Conservation (phyloP, 53 echinoderm and acorn worm genomes). For the Patiria pectinifera region DNA sequence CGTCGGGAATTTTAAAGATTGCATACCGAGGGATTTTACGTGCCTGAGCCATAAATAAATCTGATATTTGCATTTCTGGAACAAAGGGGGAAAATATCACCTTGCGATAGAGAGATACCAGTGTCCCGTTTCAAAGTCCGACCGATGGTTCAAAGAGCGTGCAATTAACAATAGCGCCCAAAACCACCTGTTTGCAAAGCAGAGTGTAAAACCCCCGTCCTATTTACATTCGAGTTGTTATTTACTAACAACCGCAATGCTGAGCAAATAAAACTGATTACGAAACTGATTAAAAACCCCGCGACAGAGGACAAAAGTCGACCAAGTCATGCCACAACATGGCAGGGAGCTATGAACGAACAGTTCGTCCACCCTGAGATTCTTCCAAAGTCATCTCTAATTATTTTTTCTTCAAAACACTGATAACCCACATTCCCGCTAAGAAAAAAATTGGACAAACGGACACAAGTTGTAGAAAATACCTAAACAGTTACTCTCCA, state of each 20-base stretch:
- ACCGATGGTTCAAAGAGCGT: neutral
- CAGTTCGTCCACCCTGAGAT: too few relatives aligned
- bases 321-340: neutral
- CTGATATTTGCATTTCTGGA: neutral
- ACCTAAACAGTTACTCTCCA: neutral
- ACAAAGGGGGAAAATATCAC: neutral
- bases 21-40: too few relatives aligned
- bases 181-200: neutral
- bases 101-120: neutral
- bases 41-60: neutral
- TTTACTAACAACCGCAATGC: neutral
- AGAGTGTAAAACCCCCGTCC: neutral
- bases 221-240: neutral
- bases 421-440: too few relatives aligned
- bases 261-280: conserved; percentile 12
- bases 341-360: neutral
- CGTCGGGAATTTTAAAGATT: too few relatives aligned
- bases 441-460: neutral
- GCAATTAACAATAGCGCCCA: neutral
- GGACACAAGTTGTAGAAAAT: neutral
- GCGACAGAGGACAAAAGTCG: neutral
- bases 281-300: neutral
- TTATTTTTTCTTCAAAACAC: too few relatives aligned
- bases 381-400: too few relatives aligned
- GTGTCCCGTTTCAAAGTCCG: neutral